A percentile compares a stretch with the other conserved stretches of the same genome.
These are phyloP conservation scores for Acanthurus tractus DNA, from an alignment of 2,797 vertebrate species.

Conservation along the genomic window DNA sequence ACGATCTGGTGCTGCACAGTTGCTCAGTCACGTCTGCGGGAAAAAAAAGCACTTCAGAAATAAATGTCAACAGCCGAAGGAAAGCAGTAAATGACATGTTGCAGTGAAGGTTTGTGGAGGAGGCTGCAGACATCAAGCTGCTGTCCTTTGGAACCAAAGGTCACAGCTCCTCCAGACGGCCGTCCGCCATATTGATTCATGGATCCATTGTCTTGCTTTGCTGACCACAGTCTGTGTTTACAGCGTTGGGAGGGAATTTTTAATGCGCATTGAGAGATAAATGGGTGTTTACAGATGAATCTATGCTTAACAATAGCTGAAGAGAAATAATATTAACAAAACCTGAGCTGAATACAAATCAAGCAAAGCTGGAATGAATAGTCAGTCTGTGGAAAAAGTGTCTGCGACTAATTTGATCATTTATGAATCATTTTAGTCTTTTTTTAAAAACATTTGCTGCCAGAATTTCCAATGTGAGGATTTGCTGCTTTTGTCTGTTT, in stretches of 20 bases:
- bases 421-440: not conserved
- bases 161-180: slow-evolving; percentile 63
- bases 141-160: slow-evolving; percentile 72
- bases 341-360: slow-evolving; percentile 6
- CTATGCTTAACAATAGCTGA: not conserved
- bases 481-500: not conserved
- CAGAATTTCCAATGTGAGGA: not conserved
- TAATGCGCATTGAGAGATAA: not conserved
- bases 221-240: slow-evolving; percentile 39
- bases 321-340: slow-evolving; percentile 7
- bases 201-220: slow-evolving; percentile 44
- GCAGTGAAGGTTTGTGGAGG: slow-evolving; percentile 32
- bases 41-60: slow-evolving; percentile 38
- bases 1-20: slow-evolving; percentile 15
- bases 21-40: slow-evolving; percentile 18
- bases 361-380: not conserved
- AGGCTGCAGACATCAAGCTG: slow-evolving; percentile 53
- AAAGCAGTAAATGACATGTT: slow-evolving; percentile 42
- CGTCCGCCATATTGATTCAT: slow-evolving; percentile 63
- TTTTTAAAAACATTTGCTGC: not conserved
- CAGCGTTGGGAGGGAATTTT: slow-evolving; percentile 47
- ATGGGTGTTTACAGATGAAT: slow-evolving; percentile 4
- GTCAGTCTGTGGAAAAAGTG: not conserved
- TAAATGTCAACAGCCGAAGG: slow-evolving; percentile 62
- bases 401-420: no score